Percentiles rank a stretch among this genome's conserved stretches.
phyloP scores from a whole-genome alignment of 2,888 invertebrate species.

The Sisyra terminalis region DNA sequence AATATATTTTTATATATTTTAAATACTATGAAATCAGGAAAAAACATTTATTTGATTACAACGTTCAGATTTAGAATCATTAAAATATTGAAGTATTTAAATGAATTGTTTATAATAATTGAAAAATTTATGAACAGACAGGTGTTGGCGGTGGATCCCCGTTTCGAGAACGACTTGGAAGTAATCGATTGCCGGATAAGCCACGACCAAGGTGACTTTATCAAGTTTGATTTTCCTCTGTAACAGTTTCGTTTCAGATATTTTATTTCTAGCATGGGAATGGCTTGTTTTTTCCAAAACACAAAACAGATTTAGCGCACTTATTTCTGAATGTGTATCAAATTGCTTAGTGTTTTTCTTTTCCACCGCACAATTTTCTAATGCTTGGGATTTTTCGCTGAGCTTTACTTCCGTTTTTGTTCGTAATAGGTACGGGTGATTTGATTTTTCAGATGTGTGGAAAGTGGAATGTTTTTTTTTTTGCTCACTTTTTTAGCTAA shows the following conservation, averaged over 20 bases:
- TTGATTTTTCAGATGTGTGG: too few species aligned
- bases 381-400: too few species aligned
- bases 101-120: too few species aligned
- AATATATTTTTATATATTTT: too few species aligned
- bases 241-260: not conserved
- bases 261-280: not conserved
- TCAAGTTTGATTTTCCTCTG: not conserved
- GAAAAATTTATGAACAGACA: constrained; percentile 23
- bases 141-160: constrained; percentile 53
- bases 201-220: constrained; percentile 54
- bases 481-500: too few species aligned
- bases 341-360: too few species aligned
- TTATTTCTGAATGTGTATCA: not conserved
- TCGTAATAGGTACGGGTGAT: too few species aligned
- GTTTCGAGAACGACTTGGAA: constrained; percentile 78
- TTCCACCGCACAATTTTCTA: too few species aligned
- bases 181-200: constrained; percentile 70
- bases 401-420: too few species aligned
- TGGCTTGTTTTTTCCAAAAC: not conserved
- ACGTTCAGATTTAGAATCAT: not conserved
- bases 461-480: too few species aligned
- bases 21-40: too few species aligned
- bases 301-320: not conserved
- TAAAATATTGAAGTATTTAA: not conserved
- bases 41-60: too few species aligned